Base-by-base conservation (phyloP, 2,888 invertebrate genomes). In the Hemicrepidius hirtus region DNA sequence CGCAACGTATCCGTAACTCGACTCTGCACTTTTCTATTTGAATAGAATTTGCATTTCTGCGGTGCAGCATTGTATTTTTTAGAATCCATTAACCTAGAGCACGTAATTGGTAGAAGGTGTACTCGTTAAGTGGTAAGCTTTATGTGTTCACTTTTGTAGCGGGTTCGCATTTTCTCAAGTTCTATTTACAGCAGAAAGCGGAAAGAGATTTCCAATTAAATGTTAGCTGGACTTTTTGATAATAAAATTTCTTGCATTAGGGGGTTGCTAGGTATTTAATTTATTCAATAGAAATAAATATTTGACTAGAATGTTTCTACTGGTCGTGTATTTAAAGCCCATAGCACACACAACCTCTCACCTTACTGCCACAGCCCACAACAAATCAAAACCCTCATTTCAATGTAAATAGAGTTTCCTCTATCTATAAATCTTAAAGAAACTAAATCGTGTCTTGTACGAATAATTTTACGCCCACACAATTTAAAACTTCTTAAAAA, bases 31-130 rank as follows among this genome's bases (percentile, higher is more conserved):
- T 46, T 46, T 46, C 46, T 1, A 10, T 46, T 46, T 46, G 18
- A 46, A 46, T 46, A 18, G 16, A 46, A 46, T 46, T 46, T 46
- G 46, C 18, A 46, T 46, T 18, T 46, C 18, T 6, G 4, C 46
- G 46, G 2, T 46, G 9, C 46, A 16, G 18, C 3, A 10, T 46
- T 24, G 24, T 24, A 24, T 5, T 18, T 46, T 46, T 46, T 46
- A 16, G 18, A 4, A 46, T 6, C 16, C 46, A 46, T 46, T 46
- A 46, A 20, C 20, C 9, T 20, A 4, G 46, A 0, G 16, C 16
- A 20, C 3, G 6, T 4, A 20, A 46, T 10, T 18, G 13, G 46
- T 5, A 46, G 18, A 46, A 16, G 16, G 16, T 6, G 20, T 46
- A 16, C 16, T 9, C 2, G 24, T 24, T 24, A 24, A 24, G 24